Conservation (phyloP, 2,888 invertebrate genomes). For the Cosmorhoe ocellata region DNA sequence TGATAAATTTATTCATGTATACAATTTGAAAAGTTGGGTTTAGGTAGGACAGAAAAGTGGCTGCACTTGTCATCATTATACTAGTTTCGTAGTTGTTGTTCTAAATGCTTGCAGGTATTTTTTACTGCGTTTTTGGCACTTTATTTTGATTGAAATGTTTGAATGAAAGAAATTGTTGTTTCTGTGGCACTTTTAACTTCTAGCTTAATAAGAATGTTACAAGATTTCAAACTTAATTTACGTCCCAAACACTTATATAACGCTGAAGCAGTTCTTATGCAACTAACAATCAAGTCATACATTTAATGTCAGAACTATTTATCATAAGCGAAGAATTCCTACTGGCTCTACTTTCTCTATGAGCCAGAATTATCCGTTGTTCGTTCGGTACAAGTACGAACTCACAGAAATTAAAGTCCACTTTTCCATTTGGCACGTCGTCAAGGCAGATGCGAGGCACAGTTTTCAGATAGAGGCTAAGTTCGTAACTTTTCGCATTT, state of each 20-base stretch:
- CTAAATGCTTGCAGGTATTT: not conserved
- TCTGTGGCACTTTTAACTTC: too few species aligned
- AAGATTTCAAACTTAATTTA: too few species aligned
- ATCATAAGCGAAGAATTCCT: too few species aligned
- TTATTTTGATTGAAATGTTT: too few species aligned
- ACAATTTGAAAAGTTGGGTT: conserved; percentile 21
- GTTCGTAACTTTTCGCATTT: conserved; percentile 78
- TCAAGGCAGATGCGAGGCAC: conserved; percentile 68
- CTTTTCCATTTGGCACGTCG: conserved; percentile 66
- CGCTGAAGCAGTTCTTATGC: too few species aligned
- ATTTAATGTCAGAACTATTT: too few species aligned
- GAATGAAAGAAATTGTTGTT: too few species aligned
- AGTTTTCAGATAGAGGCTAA: conserved; percentile 68
- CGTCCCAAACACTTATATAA: too few species aligned
- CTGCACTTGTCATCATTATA: conserved; percentile 10
- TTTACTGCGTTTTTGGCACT: too few species aligned
- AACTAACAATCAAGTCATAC: too few species aligned
- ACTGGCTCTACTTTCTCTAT: conserved; percentile 1
- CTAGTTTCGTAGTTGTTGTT: not conserved
- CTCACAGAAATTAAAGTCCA: conserved; percentile 51
- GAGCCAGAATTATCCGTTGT: conserved; percentile 12
- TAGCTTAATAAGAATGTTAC: too few species aligned
- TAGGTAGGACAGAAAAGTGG: conserved; percentile 17
- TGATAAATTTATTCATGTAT: conserved; percentile 30
- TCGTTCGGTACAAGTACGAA: conserved; percentile 19